Conservation (phyloP, 2,888 invertebrate genomes). For the Caenorhabditis sp. region DNA sequence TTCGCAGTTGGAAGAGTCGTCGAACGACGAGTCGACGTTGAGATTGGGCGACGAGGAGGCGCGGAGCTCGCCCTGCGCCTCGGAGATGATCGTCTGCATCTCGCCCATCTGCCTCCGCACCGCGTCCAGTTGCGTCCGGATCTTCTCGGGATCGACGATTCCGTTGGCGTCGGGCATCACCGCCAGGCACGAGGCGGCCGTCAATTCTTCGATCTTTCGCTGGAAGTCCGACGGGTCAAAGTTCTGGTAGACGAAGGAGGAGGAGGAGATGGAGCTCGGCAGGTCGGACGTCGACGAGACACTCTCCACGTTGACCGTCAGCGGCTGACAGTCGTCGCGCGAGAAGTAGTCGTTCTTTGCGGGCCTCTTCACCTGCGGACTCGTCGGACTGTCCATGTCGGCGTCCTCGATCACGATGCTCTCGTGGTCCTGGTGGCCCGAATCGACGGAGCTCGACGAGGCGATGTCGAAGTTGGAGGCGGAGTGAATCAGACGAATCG, state of each 20-base stretch:
- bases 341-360: slow-evolving; percentile 24
- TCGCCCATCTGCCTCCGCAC: slow-evolving; percentile 55
- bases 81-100: slow-evolving; percentile 54
- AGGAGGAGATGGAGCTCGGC: slow-evolving; percentile 66
- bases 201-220: slow-evolving; percentile 62
- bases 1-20: slow-evolving; percentile 56
- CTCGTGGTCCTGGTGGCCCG: slow-evolving; percentile 55
- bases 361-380: slow-evolving; percentile 56
- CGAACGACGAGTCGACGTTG: slow-evolving; percentile 32
- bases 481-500: slow-evolving; percentile 42
- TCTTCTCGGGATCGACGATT: slow-evolving; percentile 58
- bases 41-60: background rate
- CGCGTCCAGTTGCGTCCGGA: slow-evolving; percentile 42
- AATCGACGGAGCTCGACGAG: slow-evolving; percentile 49
- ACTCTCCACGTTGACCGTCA: slow-evolving; percentile 58
- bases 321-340: slow-evolving; percentile 33
- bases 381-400: slow-evolving; percentile 64
- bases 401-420: slow-evolving; percentile 53
- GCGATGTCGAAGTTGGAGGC: slow-evolving; percentile 40
- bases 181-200: slow-evolving; percentile 61
- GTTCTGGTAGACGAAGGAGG: slow-evolving; percentile 65
- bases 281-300: slow-evolving; percentile 64
- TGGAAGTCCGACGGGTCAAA: slow-evolving; percentile 57
- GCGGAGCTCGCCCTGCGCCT: slow-evolving; percentile 53
- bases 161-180: slow-evolving; percentile 64